Conservation (phyloP, 2,113 vertebrate species). For the Regulus satrapa region DNA sequence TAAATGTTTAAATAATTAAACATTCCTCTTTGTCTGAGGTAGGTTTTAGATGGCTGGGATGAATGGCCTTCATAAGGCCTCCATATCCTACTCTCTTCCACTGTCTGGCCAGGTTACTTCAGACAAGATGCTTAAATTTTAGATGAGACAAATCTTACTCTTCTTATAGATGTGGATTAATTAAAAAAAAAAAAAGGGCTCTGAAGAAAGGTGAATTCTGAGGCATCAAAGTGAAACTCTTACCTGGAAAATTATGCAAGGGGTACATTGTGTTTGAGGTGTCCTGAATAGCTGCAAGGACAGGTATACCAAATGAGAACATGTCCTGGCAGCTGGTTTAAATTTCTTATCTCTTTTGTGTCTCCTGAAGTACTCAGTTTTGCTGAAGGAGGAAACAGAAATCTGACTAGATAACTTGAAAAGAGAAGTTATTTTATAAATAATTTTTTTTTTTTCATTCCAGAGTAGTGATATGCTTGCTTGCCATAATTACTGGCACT, state of each 20-base stretch:
- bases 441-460: neutral
- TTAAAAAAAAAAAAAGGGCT: too few species aligned
- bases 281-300: neutral
- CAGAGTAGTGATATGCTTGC: constrained; percentile 86
- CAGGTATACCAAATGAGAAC: neutral
- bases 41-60: neutral
- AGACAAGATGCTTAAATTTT: neutral
- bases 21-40: neutral
- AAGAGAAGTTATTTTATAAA: neutral
- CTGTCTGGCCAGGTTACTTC: neutral
- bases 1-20: too few species aligned
- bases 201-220: neutral
- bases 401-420: neutral
- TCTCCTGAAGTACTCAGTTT: neutral
- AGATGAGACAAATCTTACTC: neutral
- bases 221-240: neutral
- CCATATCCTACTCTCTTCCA: neutral
- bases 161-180: neutral
- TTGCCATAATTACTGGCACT: constrained; percentile 97
- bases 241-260: neutral
- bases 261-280: neutral
- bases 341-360: neutral
- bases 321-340: neutral
- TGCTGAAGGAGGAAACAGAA: neutral
- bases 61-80: neutral